Conservation (phyloP, 2,113 vertebrate genomes). For the Cheilinus undulatus region DNA sequence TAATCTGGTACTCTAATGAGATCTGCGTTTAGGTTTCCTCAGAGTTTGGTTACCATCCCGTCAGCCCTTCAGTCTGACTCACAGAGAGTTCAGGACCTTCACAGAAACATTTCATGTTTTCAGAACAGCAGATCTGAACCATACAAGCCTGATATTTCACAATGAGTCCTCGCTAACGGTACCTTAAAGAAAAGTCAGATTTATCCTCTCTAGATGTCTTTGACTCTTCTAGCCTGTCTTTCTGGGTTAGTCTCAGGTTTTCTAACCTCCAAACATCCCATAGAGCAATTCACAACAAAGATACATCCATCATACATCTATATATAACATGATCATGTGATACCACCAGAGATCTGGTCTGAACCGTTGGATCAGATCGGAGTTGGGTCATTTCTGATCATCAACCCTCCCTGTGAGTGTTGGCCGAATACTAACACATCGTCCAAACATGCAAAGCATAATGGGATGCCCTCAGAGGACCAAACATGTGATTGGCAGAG, state of each 20-base stretch:
- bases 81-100: background rate
- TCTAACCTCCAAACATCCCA: too few relatives aligned
- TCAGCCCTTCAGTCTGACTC: conserved; percentile 14
- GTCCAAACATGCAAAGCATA: conserved; percentile 25
- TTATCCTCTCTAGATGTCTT: background rate
- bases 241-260: too few relatives aligned
- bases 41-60: conserved; percentile 13
- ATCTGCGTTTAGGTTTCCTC: conserved; percentile 32
- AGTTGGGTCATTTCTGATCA: conserved; percentile 28
- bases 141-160: too few relatives aligned
- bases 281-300: too few relatives aligned
- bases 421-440: conserved; percentile 18
- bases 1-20: conserved; percentile 36
- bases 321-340: too few relatives aligned
- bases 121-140: too few relatives aligned
- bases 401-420: conserved; percentile 18
- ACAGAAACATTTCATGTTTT: background rate
- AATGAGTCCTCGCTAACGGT: too few relatives aligned
- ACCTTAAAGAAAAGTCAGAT: too few relatives aligned
- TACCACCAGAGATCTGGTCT: too few relatives aligned
- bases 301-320: too few relatives aligned
- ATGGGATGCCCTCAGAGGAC: conserved; percentile 38
- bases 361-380: conserved; percentile 39
- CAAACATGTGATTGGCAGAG: conserved; percentile 36
- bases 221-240: too few relatives aligned